phyloP scores from a whole-genome alignment of 2,888 invertebrate genomes.

The Hirtodrosophila confusa region DNA sequence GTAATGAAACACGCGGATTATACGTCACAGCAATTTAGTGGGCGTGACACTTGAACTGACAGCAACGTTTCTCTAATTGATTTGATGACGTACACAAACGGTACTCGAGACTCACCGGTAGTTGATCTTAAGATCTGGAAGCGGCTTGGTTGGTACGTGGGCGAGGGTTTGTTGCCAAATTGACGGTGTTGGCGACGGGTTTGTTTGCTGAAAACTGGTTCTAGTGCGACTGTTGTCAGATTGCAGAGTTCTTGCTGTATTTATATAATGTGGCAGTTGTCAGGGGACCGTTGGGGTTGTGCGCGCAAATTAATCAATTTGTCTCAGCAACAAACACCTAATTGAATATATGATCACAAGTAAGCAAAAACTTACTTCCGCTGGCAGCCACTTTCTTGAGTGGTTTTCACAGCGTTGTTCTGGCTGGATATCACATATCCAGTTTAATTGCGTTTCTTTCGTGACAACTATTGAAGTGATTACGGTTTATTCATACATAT shows the following conservation, averaged over 20 bases:
- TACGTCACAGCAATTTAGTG: constrained; percentile 66
- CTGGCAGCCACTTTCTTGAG: constrained; percentile 68
- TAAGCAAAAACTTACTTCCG: constrained; percentile 66
- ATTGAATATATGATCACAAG: constrained; percentile 57
- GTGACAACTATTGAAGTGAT: constrained; percentile 22
- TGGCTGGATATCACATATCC: constrained; percentile 68
- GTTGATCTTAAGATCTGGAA: constrained; percentile 39
- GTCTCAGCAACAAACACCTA: constrained; percentile 62
- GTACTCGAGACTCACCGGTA: constrained; percentile 64
- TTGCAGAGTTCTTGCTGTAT: constrained; percentile 72
- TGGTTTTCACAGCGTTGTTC: constrained; percentile 69
- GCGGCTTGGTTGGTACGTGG: constrained; percentile 16
- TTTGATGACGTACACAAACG: constrained; percentile 57
- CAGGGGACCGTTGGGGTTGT: constrained; percentile 32
- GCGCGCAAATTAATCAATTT: constrained; percentile 68
- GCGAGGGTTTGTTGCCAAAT: constrained; percentile 35
- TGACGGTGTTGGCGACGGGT: constrained; percentile 30
- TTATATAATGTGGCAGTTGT: constrained; percentile 52
- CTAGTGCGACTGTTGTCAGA: constrained; percentile 50
- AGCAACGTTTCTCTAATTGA: constrained; percentile 44
- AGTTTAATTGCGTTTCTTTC: constrained; percentile 68
- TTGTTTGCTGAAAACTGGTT: constrained; percentile 75
- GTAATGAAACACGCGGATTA: constrained; percentile 45
- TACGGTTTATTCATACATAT: constrained; percentile 16
- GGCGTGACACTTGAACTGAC: constrained; percentile 63